Evolutionary conservation across 2,113 vertebrate species (phyloP), one percentile per base, ranked within the genome.

Genomic region (Fregetta grallaria): DNA sequence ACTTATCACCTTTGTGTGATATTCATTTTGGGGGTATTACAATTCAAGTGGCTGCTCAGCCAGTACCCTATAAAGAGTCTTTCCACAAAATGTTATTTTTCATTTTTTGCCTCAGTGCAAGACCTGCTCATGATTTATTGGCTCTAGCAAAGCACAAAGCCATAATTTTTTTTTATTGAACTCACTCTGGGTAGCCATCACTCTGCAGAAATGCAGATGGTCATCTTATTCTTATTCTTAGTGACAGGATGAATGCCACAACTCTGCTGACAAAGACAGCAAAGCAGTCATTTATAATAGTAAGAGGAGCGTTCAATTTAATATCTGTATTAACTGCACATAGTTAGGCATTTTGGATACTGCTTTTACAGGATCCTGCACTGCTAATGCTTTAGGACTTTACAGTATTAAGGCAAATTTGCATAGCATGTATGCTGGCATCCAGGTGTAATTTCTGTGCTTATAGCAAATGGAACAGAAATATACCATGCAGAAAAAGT

Each of bases 151-250:
- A 95, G 97, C 71, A 77, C 79, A 90, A 96, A 97, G 68, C 80
- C 94, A 95, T 97, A 94, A 96, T 97, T 96, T 97, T 94, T 68
- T 97, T 97, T 98, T 97, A 98, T 97, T 97, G 97, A 97, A 89
- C 88, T 94, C 90, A 36, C 95, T 89, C 88, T 79, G 93, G 93
- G 91, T 95, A 96, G 90, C 94, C 97, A 97, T 97, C 94, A 97
- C 85, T 90, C 94, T 89, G 63, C 89, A 96, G 96, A 97, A 97
- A 97, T 97, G 88, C 96, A 96, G 94, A 95, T 97, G 93, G 92
- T 97, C 96, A 97, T 96, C 94, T 97, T 96, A 94, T 95, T 97
- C 95, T 97, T 97, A 88, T 93, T 97, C 89, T 78, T 96, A 95
- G 96, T 90, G 82, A 96, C 20, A 29, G 86, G 83, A 96, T 95